Evolutionary conservation across 2,113 vertebrate genomes (phyloP), one percentile per base, ranked within the genome.

Genomic region (Pteronura brasiliensis): DNA sequence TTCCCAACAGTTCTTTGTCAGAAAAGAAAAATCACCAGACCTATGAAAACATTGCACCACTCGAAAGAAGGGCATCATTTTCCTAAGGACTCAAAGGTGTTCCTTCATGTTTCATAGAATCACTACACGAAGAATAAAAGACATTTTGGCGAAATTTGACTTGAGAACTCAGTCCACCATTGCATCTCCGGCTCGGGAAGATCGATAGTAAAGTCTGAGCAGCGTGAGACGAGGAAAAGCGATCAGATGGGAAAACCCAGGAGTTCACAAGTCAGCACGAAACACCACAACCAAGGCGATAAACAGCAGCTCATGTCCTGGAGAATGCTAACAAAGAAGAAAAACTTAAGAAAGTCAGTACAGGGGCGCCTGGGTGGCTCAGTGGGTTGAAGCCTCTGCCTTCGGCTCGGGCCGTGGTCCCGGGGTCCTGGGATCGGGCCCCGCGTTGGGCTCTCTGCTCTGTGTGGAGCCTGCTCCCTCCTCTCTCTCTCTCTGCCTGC

Each of bases 11-110:
- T 59, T 88, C 83, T 72, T 72, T 67, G 71, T 72, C 47, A 57
- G 52, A 91, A 84, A 90, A 84, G 47, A 77, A 95, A 85, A 65
- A 18, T 31, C 65, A n/a, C 27, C 57, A 69, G 71, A 42, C 31
- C 6, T 27, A 1, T 36, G n/a, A 82, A 69, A 57, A 79, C 27
- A 11, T 2, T 14, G 23, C 3, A 2, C 34, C 7, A 23, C 8
- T 55, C 4, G 44, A 59, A 72, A 42, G 20, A 39, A 23, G 20
- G 21, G 36, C 12, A 7, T 27, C 4, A 7, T 89, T 61, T 71
- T 61, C 1, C 71, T 63, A 86, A 79, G 67, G 8, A 47, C 27
- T 63, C 39, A 25, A 42, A 92, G 79, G 65, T 9, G 5, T 29
- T 49, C 29, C 42, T 49, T 36, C 25, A 3, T 57, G n/a, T 67